Conservation (phyloP, 2,797 vertebrate species). For the Danionella dracula region DNA sequence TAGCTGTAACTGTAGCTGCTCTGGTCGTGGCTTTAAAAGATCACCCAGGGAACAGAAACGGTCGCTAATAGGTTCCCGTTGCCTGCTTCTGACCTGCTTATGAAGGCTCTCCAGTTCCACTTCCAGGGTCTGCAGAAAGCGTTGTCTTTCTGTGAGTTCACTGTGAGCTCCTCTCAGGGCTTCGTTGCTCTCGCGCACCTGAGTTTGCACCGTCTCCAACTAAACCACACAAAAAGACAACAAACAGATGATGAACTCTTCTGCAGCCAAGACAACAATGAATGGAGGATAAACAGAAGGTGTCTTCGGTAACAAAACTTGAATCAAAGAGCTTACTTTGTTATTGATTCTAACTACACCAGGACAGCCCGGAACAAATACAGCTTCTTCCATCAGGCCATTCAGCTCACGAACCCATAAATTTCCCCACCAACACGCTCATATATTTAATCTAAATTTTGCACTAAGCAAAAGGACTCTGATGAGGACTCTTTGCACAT, state of each 20-base stretch:
- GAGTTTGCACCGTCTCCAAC: constrained; percentile 70
- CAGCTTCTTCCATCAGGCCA: too few species aligned
- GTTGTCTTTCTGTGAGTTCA: constrained; percentile 71
- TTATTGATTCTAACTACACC: too few species aligned
- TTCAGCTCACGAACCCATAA: too few species aligned
- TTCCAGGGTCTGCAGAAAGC: constrained; percentile 74
- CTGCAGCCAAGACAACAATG: background rate
- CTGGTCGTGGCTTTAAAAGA: constrained; percentile 22
- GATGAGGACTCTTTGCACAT: too few species aligned
- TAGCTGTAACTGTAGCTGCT: constrained; percentile 31
- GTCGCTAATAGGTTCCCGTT: constrained; percentile 21
- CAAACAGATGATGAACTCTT: background rate
- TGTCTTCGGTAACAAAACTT: too few species aligned
- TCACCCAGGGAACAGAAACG: constrained; percentile 25
- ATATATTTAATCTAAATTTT: too few species aligned
- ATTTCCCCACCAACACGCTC: too few species aligned
- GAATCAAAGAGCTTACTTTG: too few species aligned
- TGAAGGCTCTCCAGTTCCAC: constrained; percentile 76
- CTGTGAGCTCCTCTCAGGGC: constrained; percentile 65
- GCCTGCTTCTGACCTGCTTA: constrained; percentile 66
- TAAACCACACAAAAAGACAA: constrained; percentile 35
- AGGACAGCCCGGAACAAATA: too few species aligned
- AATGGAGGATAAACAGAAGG: background rate
- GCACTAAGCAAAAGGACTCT: too few species aligned
- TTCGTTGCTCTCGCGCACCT: constrained; percentile 73